Evolutionary conservation across 2,888 invertebrate species (phyloP), one percentile per base, ranked within the genome.

Genomic region (Oxyteleia sp.): DNA sequence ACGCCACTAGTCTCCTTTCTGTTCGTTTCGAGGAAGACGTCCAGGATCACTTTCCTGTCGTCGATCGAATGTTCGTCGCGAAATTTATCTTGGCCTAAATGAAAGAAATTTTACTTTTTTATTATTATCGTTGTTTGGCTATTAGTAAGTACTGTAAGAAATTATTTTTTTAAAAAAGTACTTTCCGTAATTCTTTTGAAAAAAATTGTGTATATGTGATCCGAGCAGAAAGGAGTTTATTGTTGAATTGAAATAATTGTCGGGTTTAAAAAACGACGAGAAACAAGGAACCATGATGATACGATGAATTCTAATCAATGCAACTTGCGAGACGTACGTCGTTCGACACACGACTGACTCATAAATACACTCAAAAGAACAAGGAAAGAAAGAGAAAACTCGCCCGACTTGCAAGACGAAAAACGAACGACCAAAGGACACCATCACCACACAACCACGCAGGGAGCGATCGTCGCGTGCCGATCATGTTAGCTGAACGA

Each of bases 371-470:
- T 89, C 85, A 71, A 78, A n/a, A n/a, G n/a, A n/a, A n/a, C n/a
- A n/a, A n/a, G n/a, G n/a, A n/a, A n/a, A n/a, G n/a, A n/a, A n/a
- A n/a, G n/a, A n/a, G n/a, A n/a, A 83, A 85, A 90, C 87, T 88
- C 88, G 89, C 85, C 85, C 84, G 89, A 89, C 87, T 87, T 85
- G 89, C 88, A 88, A 89, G 89, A 90, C 88, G 85, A 75, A 47
- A 43, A 71, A 82, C 61, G 51, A 82, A 71, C 79, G 90, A 92
- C 91, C 88, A 87, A 90, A 91, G 90, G 90, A 92, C 89, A 88
- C 88, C 88, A 90, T 89, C 87, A 88, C 84, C 43, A 59, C 43
- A 88, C 84, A 51, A 59, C 43, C 18, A 47, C 5, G 53, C 69
- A 69, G 82, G 59, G 82, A 75, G 76, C 76, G 76, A 76, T 55